Base-by-base conservation (phyloP, 2,888 invertebrate species). In the Agrochola circellaris region DNA sequence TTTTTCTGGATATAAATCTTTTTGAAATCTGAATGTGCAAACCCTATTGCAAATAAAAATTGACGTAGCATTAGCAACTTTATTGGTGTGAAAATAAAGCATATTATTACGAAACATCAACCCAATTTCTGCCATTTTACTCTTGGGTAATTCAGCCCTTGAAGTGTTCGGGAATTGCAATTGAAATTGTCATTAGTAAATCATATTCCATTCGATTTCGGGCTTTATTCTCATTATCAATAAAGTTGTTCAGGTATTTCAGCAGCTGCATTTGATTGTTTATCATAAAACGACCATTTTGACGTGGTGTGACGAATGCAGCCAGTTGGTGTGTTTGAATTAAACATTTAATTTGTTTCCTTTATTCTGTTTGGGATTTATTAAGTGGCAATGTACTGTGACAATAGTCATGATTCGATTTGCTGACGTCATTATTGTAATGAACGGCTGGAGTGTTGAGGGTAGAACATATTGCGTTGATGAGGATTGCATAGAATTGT, bases 321-420 rank as follows among this genome's bases (percentile, higher is more conserved):
- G 89, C 91, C 95, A 95, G 95, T 95, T 95, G 95, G 94, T 93
- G 88, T 92, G 87, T 93, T 93, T 94, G 95, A 95, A 96, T 95
- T 94, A 95, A 94, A 95, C 94, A 94, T 96, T 96, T 95, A 95
- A 96, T 96, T 95, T 95, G 95, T 95, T 95, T 95, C 91, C 92
- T 93, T 94, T 95, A 92, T 95, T 92, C 91, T 81, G 82, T 89
- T 90, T 79, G 88, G 92, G 92, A 93, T 94, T 92, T 91, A 93
- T 94, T 92, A 91, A 88, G 90, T 88, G 89, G 84, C 81, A 87
- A 84, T 91, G 91, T 91, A 88, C 89, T 87, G 87, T 79, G 89
- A 92, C 92, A 92, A 92, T 90, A 89, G 90, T 85, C 73, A 76
- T 80, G 83, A 95, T 95, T 95, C 88, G 95, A 91, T 92, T 90